Evolutionary conservation across 2,888 invertebrate genomes (phyloP).

Genomic region (Cremastobaeus sp.): DNA sequence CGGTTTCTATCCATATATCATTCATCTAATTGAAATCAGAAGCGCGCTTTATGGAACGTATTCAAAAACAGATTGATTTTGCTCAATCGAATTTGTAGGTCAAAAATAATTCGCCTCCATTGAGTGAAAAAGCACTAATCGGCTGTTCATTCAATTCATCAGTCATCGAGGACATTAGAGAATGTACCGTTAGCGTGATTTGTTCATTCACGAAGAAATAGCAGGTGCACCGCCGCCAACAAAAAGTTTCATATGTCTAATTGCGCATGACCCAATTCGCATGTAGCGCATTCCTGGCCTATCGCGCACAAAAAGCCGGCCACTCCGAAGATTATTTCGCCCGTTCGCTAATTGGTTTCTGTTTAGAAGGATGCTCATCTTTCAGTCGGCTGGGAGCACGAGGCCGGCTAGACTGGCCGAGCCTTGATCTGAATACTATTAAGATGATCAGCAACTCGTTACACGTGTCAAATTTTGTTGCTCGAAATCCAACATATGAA

Average conservation of each 20-base stretch:
- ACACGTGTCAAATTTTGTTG: conserved; percentile 54
- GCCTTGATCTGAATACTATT: conserved; percentile 38
- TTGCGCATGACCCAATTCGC: conserved; percentile 44
- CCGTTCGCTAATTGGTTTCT: conserved; percentile 44
- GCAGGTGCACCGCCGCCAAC: conserved; percentile 29
- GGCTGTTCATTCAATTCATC: conserved; percentile 21
- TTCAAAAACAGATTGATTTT: too few species aligned
- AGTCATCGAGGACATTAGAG: conserved; percentile 16
- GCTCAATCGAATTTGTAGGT: background rate
- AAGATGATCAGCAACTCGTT: conserved; percentile 57
- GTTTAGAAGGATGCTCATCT: conserved; percentile 33
- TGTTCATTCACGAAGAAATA: conserved; percentile 30
- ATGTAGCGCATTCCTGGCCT: conserved; percentile 23
- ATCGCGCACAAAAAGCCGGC: conserved; percentile 6
- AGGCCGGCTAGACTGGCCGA: too few species aligned
- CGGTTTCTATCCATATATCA: too few species aligned
- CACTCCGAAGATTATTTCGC: conserved; percentile 9
- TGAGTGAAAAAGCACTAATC: background rate
- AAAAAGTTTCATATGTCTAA: conserved; percentile 42
- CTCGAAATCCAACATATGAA: conserved; percentile 55
- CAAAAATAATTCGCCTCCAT: background rate
- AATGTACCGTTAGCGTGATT: conserved; percentile 44
- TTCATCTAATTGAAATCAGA: too few species aligned
- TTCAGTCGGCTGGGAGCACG: too few species aligned
- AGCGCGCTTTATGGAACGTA: too few species aligned